Base-by-base conservation (phyloP, 2,888 invertebrate species). In the Caenorhabditis parvicauda region DNA sequence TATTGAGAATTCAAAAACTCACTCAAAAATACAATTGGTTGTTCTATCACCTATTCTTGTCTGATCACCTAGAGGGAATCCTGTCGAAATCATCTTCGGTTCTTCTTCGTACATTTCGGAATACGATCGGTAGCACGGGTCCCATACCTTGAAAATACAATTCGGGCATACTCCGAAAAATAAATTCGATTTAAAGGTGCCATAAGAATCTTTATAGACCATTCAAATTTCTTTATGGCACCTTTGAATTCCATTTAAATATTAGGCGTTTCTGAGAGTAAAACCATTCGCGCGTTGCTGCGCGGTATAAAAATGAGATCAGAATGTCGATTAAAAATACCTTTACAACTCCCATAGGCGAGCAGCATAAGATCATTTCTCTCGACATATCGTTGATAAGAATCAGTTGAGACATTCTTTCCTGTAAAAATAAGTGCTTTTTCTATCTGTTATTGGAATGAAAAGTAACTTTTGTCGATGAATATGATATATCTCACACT, bases 331-430 rank as follows among this genome's bases (percentile, higher is more conserved):
- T n/a, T n/a, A n/a, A n/a, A n/a, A n/a, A n/a, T n/a, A n/a, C 51
- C 21, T 62, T 43, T 5, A 75, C 39, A 6, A 73, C 39, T 7
- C 75, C 76, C 39, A 64, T 59, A 3, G 59, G 22, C 2, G 75
- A 70, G 24, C 79, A 77, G 12, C 72, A 67, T 32, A 79, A 45
- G 2, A 79, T 39, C 68, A 79, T 63, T 54, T 79, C 79, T 19
- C 72, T 68, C 2, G 75, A 72, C 60, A 67, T 60, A 22, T 67
- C 75, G 46, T 79, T 79, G 29, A 74, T 72, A 4, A 75, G 66
- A 50, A 75, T 60, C 37, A 79, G 37, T 44, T 74, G 74, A 5
- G 64, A 61, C 4, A 71, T 57, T 0, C 52, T 43, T 39, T 77
- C 77, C 69, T 75, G 47, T 19, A 69, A 56, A 43, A 46, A 17